Conservation (phyloP, 92 coral and sea anemone genomes). For the Zoanthus solanderi region DNA sequence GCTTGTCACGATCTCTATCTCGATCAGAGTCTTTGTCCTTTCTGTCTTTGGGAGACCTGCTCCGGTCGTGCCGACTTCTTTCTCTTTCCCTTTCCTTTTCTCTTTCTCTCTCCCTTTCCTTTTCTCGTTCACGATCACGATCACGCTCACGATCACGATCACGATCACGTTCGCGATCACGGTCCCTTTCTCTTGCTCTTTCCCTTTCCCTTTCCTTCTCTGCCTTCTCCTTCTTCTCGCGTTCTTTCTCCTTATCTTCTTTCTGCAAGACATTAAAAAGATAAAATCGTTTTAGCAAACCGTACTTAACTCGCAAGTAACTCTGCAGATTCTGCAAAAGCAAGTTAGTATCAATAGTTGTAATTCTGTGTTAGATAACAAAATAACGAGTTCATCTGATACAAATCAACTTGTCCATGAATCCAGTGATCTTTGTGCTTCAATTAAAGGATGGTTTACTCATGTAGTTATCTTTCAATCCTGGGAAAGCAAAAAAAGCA, state of each 20-base stretch:
- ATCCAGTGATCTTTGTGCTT: constrained; percentile 25
- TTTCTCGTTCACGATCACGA: constrained; percentile 62
- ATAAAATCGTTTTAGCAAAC: not conserved
- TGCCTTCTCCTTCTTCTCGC: constrained; percentile 61
- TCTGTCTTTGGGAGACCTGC: constrained; percentile 51
- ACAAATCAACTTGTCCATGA: constrained; percentile 22
- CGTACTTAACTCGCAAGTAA: not conserved
- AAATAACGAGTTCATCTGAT: not conserved
- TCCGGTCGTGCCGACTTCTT: constrained; percentile 71
- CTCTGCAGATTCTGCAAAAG: not conserved
- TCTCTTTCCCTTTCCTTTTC: constrained; percentile 77
- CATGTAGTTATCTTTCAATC: constrained; percentile 4
- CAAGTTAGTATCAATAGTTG: not conserved
- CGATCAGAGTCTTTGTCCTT: constrained; percentile 81
- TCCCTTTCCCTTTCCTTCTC: constrained; percentile 39
- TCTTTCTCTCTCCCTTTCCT: constrained; percentile 61
- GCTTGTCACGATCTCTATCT: constrained; percentile 65
- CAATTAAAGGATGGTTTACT: not conserved
- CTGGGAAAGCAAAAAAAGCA: constrained; percentile 25
- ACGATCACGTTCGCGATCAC: constrained; percentile 50
- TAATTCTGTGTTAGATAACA: constrained; percentile 3
- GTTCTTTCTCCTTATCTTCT: constrained; percentile 85
- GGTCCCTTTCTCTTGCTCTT: constrained; percentile 9
- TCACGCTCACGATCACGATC: constrained; percentile 39
- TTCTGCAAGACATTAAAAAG: constrained; percentile 60